Evolutionary conservation across 2,797 vertebrate genomes (phyloP), one percentile per base, ranked within the genome.

Genomic region (Gymnodraco acuticeps): DNA sequence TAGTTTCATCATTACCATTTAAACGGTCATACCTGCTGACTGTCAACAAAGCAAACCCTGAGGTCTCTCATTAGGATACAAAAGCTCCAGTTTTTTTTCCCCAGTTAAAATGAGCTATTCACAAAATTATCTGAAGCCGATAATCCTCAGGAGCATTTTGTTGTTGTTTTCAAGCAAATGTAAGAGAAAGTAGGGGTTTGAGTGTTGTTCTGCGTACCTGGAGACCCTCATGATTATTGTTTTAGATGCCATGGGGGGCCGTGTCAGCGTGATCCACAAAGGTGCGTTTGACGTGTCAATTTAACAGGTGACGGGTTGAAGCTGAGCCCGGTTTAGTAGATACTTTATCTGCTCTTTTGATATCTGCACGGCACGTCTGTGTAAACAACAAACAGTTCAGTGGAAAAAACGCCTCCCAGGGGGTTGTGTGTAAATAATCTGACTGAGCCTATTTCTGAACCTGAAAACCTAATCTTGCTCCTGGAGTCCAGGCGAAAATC

Each of bases 51-150:
- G 38, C 23, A 19, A 70, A 77, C 51, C 41, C 73, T 60, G 62
- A 16, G 53, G 64, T 83, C 45, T 83, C 80, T 84, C 66, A 78
- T 92, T 86, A 84, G 54, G 66, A 91, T 91, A 89, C 80, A 80
- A 41, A 64, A 50, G 69, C 74, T 81, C 69, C 46, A 46, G 66
- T 71, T 86, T 78, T 78, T 50, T 52, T 45, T 3, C 79, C 83
- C 77, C 82, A 69, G 67, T 75, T 81, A 85, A 61, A 71, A 74
- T 66, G 46, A 67, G 68, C 85, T 38, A 77, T 87, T 80, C 85
- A 77, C 78, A 79, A 81, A 85, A 87, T 81, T 27, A 88, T 91
- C 80, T 80, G 80, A 84, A 56, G 58, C 80, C 73, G 48, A 59
- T 75, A 82, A 82, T 79, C 64, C 79, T 77, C 78, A 54, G 66